Percentiles rank a stretch among this genome's conserved stretches.
Evolutionary conservation across 1,140 invertebrate species (phyloP).

Genomic region (Solenopsis invicta): DNA sequence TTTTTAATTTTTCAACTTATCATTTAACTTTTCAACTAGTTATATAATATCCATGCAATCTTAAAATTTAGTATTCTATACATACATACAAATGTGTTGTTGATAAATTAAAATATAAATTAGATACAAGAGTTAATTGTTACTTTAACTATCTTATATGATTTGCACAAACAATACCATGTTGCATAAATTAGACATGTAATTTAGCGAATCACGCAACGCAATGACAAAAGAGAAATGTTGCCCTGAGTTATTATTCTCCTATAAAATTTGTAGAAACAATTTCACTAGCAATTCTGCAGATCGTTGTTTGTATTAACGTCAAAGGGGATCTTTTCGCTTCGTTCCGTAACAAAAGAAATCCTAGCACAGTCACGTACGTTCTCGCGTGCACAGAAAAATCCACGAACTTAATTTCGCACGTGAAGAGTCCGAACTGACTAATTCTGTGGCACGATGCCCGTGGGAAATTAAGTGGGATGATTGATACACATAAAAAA

Average conservation of each 20-base stretch:
- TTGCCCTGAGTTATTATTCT: not conserved
- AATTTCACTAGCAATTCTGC: not conserved
- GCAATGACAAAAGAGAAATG: not conserved
- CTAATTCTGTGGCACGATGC: slow-evolving; percentile 74
- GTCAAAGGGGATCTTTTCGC: not conserved
- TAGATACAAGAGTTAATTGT: not conserved
- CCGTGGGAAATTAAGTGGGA: slow-evolving; percentile 83
- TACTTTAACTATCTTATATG: not conserved
- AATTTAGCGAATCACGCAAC: not conserved
- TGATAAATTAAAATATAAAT: not conserved
- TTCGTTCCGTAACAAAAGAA: slow-evolving; percentile 37
- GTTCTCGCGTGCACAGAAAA: slow-evolving; percentile 69
- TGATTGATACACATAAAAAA: slow-evolving; percentile 81
- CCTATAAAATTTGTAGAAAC: not conserved
- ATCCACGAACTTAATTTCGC: slow-evolving; percentile 72
- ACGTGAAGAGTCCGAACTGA: slow-evolving; percentile 68
- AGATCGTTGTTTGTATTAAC: slow-evolving; percentile 23
- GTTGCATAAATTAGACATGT: not conserved
- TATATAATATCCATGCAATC: too few species aligned
- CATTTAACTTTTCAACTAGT: too few species aligned
- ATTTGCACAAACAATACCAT: not conserved
- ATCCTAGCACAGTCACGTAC: slow-evolving; percentile 58
- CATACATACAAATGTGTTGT: not conserved
- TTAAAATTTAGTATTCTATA: not conserved
- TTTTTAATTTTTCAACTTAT: too few species aligned